A percentile compares a stretch with the other conserved stretches of the same genome.
Evolutionary conservation across 2,888 invertebrate genomes (phyloP).

Genomic region (Erebia ligea): DNA sequence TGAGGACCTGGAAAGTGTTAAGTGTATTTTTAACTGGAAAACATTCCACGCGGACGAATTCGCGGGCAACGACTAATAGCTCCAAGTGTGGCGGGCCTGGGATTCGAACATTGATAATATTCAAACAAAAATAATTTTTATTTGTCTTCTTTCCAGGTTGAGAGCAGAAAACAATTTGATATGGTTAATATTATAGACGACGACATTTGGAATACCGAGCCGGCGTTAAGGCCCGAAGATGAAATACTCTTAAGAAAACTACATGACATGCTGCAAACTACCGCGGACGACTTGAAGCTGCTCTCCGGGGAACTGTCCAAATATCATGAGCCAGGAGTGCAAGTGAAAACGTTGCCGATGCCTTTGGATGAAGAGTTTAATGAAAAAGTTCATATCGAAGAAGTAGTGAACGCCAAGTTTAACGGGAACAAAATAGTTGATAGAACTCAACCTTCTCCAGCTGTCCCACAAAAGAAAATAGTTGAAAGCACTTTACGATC

Average conservation of each 20-base stretch:
- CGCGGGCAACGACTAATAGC: too few species aligned
- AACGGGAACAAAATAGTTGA: slow-evolving; percentile 69
- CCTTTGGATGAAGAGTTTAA: slow-evolving; percentile 78
- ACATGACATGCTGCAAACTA: slow-evolving; percentile 76
- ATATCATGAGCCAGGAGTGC: slow-evolving; percentile 64
- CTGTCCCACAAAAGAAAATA: slow-evolving; percentile 31
- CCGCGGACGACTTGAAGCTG: slow-evolving; percentile 74
- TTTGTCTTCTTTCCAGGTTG: slow-evolving; percentile 60
- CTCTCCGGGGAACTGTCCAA: slow-evolving; percentile 71
- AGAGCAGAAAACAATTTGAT: slow-evolving; percentile 74
- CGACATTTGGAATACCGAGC: slow-evolving; percentile 72
- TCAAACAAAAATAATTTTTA: neutral
- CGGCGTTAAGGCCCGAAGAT: slow-evolving; percentile 73
- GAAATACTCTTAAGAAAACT: slow-evolving; percentile 72
- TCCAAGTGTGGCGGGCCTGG: neutral
- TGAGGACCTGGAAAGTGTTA: too few species aligned
- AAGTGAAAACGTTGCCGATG: slow-evolving; percentile 61
- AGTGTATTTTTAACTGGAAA: too few species aligned
- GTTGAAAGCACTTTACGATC: slow-evolving; percentile 37
- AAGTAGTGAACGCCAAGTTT: slow-evolving; percentile 79
- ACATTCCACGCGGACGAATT: too few species aligned
- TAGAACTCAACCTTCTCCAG: slow-evolving; percentile 41
- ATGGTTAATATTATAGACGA: slow-evolving; percentile 75
- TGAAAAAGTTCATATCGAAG: slow-evolving; percentile 75
- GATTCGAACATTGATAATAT: neutral